phyloP scores from a whole-genome alignment of 2,797 vertebrate species.

The Myioborus miniatus region DNA sequence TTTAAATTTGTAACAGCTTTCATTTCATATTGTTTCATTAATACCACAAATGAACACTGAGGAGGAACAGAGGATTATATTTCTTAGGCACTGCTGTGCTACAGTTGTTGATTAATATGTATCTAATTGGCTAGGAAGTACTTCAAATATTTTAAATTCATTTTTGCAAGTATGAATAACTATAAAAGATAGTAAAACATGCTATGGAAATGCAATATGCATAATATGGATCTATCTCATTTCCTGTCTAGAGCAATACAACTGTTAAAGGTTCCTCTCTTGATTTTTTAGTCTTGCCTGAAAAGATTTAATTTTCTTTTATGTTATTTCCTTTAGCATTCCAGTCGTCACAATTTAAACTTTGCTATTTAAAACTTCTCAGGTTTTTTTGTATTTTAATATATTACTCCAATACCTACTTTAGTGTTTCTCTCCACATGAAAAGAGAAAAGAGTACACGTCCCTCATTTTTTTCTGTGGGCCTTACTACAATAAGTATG shows the following conservation, averaged over 20 bases:
- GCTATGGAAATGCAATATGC: not conserved
- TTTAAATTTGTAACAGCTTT: not conserved
- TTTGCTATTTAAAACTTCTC: not conserved
- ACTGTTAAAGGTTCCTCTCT: not conserved
- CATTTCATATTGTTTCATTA: not conserved
- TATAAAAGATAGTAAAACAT: not conserved
- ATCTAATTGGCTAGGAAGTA: not conserved
- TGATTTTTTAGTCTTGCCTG: not conserved
- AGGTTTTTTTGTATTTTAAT: not conserved
- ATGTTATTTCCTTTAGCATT: not conserved
- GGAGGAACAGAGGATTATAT: not conserved
- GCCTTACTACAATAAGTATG: not conserved
- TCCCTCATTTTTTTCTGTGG: not conserved
- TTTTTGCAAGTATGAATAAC: not conserved
- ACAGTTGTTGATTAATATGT: not conserved
- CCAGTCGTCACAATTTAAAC: not conserved
- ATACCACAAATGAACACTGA: not conserved
- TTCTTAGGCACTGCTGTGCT: not conserved
- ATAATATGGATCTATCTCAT: fast-evolving
- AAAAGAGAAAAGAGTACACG: not conserved
- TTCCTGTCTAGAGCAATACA: not conserved
- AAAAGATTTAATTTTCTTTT: not conserved
- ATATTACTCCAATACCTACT: not conserved
- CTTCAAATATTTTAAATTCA: not conserved
- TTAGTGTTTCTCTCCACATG: not conserved